phyloP scores from a whole-genome alignment of 1,140 invertebrate genomes.

The Zophobas morio region DNA sequence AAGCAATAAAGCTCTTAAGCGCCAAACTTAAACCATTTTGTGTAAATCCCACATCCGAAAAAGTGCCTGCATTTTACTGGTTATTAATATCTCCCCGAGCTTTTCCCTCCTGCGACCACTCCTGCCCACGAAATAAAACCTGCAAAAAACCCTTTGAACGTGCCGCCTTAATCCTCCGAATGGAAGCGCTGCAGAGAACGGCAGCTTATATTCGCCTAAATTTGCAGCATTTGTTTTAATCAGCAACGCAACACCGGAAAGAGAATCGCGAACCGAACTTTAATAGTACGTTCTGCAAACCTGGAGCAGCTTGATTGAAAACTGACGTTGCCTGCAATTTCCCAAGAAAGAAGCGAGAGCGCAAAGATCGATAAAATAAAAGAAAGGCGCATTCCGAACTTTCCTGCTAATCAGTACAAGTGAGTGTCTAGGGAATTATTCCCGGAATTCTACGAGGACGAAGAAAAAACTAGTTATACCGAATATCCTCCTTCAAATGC shows the following conservation, averaged over 20 bases:
- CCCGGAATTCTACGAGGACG: slow-evolving; percentile 7
- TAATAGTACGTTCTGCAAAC: slow-evolving; percentile 24
- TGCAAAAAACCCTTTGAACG: slow-evolving; percentile 5
- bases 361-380: slow-evolving; percentile 28
- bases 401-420: slow-evolving; percentile 45
- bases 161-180: slow-evolving; percentile 19
- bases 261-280: slow-evolving; percentile 18
- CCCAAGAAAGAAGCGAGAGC: slow-evolving; percentile 9
- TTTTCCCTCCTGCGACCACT: neutral
- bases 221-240: slow-evolving; percentile 36
- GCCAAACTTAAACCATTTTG: neutral
- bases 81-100: neutral
- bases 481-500: slow-evolving; percentile 19
- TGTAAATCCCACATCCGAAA: neutral
- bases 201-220: slow-evolving; percentile 28
- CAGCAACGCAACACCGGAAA: slow-evolving; percentile 17
- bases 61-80: neutral
- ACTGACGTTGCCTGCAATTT: slow-evolving; percentile 29
- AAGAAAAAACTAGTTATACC: slow-evolving; percentile 43
- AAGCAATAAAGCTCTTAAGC: too few species aligned
- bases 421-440: slow-evolving; percentile 43
- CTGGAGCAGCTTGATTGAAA: neutral
- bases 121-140: slow-evolving; percentile 5
- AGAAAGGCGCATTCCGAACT: slow-evolving; percentile 3
- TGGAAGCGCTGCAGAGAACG: slow-evolving; percentile 7